Base-by-base conservation (phyloP, 2,113 vertebrate genomes). In the Centropus bengalensis region DNA sequence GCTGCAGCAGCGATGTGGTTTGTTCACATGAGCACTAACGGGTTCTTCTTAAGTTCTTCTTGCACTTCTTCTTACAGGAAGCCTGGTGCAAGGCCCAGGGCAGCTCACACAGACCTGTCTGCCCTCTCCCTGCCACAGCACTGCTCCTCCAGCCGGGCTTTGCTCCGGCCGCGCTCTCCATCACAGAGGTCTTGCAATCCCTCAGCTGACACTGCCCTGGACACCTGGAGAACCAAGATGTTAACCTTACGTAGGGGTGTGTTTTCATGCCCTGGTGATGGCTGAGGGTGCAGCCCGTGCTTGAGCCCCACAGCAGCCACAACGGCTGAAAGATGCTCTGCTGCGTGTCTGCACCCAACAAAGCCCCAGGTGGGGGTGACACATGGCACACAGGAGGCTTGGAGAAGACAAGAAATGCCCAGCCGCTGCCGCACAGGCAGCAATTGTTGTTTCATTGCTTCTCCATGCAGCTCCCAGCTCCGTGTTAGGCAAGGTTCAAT, bases 61-160 rank as follows among this genome's bases (percentile, higher is more conserved):
- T n/a, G n/a, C n/a, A n/a, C n/a, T 75, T 51, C 45, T 40, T 27
- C 33, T 21, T 2, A 47, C 78, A 93, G 87, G 70, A 89, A 93
- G 42, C 0, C 5, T 1, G 32, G 12, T 32, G 78, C 4, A 1
- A 36, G 3, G 23, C 12, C 4, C 1, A 1, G 5, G 3, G 60
- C 0, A 40, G 63, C 63, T 67, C 60, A 30, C 40, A 13, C 0
- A 10, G 27, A 28, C 8, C 26, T 45, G 60, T 74, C 42, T 63
- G 55, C 27, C 36, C 49, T 58, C 12, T 30, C 42, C 77, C 33
- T 10, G 36, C 38, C 22, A 0, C 6, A 8, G 30, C 44, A 19
- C 14, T 52, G 38, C 60, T 69, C 55, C 70, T 18, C 70, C 58
- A 2, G 21, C 9, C 5, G 40, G 44, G 71, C 5, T 38, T 33